Base-by-base conservation (phyloP, 2,888 invertebrate species). In the Frankliniella fusca region DNA sequence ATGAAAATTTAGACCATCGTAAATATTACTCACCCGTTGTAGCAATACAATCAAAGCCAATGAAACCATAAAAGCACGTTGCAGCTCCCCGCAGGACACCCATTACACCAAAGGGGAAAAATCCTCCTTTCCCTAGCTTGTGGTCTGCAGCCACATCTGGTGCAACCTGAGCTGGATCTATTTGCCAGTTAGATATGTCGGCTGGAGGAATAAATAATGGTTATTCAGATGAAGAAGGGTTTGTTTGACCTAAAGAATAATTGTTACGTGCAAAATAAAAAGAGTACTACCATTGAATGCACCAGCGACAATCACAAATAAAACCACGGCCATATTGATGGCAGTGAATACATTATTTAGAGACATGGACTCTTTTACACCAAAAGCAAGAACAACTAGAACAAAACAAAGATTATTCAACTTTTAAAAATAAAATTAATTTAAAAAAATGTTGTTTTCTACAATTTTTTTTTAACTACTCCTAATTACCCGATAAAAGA, bases 301-400 rank as follows among this genome's bases (percentile, higher is more conserved):
- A 61, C 96, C 97, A 84, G 92, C 89, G 83, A 94, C 88, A 80
- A 96, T 91, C 23, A 96, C 93, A 86, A 94, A 93, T 0, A 92
- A 80, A 1, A 97, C 92, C 48, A 96, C 92, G 0, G 89, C 85
- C 79, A 95, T 88, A 87, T 96, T 97, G 54, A 95, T 86, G 0
- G 90, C 87, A 0, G 95, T 94, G 85, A 96, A 93, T 80, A 94
- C 88, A 86, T 94, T 95, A 89, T 96, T 97, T 54, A 95, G 91
- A 80, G 90, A 86, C 0, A 94, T 90, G 0, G 95, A 95, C 87
- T 94, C 93, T 86, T 94, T 94, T 80, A 94, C 94, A 3, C 97
- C 97, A 84, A 94, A 89, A 0, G 94, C 93, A 84, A 94, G 86
- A n/a, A 92, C 88, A 83, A 90, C 93, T 93, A 87, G 79, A 88